Base-by-base conservation (phyloP, 2,113 vertebrate species). In the Calidris pugnax region DNA sequence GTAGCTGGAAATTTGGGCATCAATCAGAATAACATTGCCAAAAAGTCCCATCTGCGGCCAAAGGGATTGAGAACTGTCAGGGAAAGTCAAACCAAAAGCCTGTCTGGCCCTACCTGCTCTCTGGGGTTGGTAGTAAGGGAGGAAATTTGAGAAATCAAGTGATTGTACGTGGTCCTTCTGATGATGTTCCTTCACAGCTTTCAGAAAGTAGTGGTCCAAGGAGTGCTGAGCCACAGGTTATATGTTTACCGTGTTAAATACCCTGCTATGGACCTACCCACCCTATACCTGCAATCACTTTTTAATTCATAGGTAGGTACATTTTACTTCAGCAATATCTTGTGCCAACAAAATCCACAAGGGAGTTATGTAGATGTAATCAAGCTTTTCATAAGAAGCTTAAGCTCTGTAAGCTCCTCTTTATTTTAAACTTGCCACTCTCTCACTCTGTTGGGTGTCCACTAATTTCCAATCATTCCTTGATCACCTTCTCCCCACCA, bases 341-440 rank as follows among this genome's bases (percentile, higher is more conserved):
- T 55, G 11, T 59, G 37, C 51, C n/a, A 41, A 14, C 50, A 32
- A 75, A 95, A 85, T 67, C 60, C 37, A 55, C n/a, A 32, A 26
- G 21, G 60, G 41, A 87, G 30, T 71, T 43, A 41, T 5, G 43
- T 28, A 47, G 39, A 66, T 43, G 57, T 55, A 84, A 89, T 64
- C 85, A 87, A 93, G 47, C 27, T 74, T 56, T 89, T 74, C 39
- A 8, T 84, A 95, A 93, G 94, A 89, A 62, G 85, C 85, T 93
- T 81, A 91, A 85, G 45, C 30, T 84, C 59, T 77, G 23, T 89
- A 77, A 87, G 77, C 64, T 82, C 56, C 30, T 78, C 60, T 91
- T 87, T 9, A 57, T 57, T 87, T 81, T 84, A 94, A 91, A 80
- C 55, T 56, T 67, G 14, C 56, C 27, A 10, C 88, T n/a, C 23